phyloP scores from a whole-genome alignment of 2,888 invertebrate genomes.

The Omphaloscelis lunosa region DNA sequence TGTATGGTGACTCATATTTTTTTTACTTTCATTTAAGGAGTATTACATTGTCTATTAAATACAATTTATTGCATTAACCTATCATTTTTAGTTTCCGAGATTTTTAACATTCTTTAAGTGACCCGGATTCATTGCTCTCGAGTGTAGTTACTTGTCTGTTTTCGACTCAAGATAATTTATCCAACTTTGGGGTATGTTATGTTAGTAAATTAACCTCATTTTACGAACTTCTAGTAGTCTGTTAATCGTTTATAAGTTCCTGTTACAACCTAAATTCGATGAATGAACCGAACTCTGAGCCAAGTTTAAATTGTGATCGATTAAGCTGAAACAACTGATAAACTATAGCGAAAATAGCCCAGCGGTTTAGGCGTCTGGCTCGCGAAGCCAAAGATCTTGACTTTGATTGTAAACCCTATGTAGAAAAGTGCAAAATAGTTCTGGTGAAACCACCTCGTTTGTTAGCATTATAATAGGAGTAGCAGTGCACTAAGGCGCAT shows the following conservation, averaged over 20 bases:
- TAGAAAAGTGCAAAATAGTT: constrained; percentile 10
- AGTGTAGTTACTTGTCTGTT: constrained; percentile 14
- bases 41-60: too few relatives aligned
- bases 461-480: not conserved
- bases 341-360: constrained; percentile 48
- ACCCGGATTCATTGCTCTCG: too few relatives aligned
- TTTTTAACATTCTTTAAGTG: too few relatives aligned
- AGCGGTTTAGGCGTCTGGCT: constrained; percentile 25
- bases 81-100: too few relatives aligned
- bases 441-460: not conserved
- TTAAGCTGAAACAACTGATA: constrained; percentile 49
- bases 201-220: constrained; percentile 44
- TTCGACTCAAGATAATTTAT: constrained; percentile 22
- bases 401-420: constrained; percentile 28
- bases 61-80: too few relatives aligned
- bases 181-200: constrained; percentile 40
- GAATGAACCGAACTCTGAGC: constrained; percentile 29
- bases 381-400: constrained; percentile 38
- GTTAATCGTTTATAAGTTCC: constrained; percentile 34
- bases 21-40: too few relatives aligned
- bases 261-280: constrained; percentile 35
- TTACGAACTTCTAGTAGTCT: constrained; percentile 19
- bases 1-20: too few relatives aligned
- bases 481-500: not conserved
- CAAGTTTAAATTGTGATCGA: constrained; percentile 56